phyloP scores from a whole-genome alignment of 1,140 invertebrate species.

The Oryzaephilus surinamensis region DNA sequence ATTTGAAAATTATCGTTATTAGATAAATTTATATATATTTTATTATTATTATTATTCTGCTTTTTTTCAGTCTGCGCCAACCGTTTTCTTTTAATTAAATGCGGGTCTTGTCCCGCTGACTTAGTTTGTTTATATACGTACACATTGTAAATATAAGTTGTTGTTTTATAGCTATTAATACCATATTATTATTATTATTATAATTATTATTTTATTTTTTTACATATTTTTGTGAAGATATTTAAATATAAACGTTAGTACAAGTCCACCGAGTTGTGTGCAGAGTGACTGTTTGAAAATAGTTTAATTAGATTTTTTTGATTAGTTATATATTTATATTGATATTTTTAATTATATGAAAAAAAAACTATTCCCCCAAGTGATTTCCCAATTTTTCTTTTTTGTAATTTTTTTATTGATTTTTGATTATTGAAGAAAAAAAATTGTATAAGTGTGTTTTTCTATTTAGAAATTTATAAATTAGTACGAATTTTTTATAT shows the following conservation, averaged over 20 bases:
- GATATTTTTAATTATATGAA: conserved; percentile 31
- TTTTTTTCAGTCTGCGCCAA: conserved; percentile 20
- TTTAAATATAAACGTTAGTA: conserved; percentile 39
- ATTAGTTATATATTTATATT: conserved; percentile 35
- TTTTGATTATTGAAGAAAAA: conserved; percentile 25
- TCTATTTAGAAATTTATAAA: conserved; percentile 35
- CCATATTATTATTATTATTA: conserved; percentile 32
- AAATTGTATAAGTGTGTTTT: conserved; percentile 36
- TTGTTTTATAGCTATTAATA: conserved; percentile 38
- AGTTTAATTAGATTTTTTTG: conserved; percentile 33
- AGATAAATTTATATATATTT: conserved; percentile 35
- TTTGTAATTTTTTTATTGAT: conserved; percentile 34
- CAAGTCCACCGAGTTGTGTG: conserved; percentile 36
- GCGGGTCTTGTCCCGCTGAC: conserved; percentile 16
- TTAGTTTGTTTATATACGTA: conserved; percentile 34
- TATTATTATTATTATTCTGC: conserved; percentile 25
- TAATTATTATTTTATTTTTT: conserved; percentile 39
- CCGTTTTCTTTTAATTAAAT: conserved; percentile 8
- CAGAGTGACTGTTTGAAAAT: conserved; percentile 35
- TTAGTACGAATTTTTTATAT: conserved; percentile 25
- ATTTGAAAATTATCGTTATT: conserved; percentile 31
- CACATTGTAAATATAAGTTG: conserved; percentile 37
- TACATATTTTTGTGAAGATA: conserved; percentile 40
- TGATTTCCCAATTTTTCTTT: conserved; percentile 22
- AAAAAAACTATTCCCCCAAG: conserved; percentile 22